These are phyloP conservation scores for Phylloscopus collybita DNA, from an alignment of 2,797 vertebrate species.

Conservation along the genomic window DNA sequence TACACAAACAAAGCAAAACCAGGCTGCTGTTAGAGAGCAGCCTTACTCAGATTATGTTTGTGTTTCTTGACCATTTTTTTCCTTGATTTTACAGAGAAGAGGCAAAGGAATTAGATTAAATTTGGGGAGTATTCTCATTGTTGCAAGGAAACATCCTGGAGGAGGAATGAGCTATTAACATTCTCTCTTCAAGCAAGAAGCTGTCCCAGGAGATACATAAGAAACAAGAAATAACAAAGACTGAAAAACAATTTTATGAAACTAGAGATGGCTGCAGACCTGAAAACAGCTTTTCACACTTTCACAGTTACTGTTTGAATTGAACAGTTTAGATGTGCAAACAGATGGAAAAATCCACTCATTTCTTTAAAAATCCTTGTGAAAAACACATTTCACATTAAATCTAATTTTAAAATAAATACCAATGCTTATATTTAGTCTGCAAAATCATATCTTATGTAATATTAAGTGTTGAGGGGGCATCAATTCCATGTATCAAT, in stretches of 20 bases:
- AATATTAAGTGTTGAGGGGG: neutral
- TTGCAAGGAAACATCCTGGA: constrained; percentile 71
- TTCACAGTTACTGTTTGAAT: constrained; percentile 55
- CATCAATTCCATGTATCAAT: constrained; percentile 71
- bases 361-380: constrained; percentile 42
- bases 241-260: constrained; percentile 79
- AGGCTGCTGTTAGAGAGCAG: constrained; percentile 9
- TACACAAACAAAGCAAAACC: constrained; percentile 12
- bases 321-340: constrained; percentile 73
- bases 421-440: neutral
- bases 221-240: constrained; percentile 76
- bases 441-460: neutral
- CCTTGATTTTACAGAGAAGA: constrained; percentile 52
- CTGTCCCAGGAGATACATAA: constrained; percentile 76
- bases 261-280: constrained; percentile 74
- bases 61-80: constrained; percentile 50
- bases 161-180: constrained; percentile 77
- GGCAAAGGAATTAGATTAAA: constrained; percentile 73
- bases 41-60: constrained; percentile 19
- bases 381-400: constrained; percentile 44
- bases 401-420: constrained; percentile 51
- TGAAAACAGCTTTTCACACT: constrained; percentile 72
- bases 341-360: constrained; percentile 59
- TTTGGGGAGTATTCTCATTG: constrained; percentile 61
- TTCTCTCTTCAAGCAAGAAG: constrained; percentile 76